Percentiles rank a stretch among this genome's conserved stretches.
These are phyloP conservation scores for Cariama cristata DNA, from an alignment of 2,113 vertebrate species.

Conservation along the genomic window DNA sequence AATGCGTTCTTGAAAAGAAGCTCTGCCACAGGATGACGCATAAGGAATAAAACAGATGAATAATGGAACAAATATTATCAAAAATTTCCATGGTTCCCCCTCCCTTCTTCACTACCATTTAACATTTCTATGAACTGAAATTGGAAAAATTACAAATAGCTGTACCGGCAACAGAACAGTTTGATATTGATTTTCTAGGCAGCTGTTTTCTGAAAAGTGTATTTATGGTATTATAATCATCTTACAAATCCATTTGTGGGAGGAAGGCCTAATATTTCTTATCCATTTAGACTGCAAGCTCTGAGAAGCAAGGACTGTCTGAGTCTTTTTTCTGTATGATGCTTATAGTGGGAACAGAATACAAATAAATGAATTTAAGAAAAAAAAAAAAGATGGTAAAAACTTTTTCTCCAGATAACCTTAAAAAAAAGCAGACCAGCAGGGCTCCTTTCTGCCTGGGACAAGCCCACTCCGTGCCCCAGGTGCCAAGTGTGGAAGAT, in stretches of 20 bases:
- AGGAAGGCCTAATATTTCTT: background rate
- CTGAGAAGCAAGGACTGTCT: background rate
- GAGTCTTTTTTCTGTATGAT: no score
- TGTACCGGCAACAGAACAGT: background rate
- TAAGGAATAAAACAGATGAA: no score
- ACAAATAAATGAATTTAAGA: background rate
- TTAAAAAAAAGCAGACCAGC: background rate
- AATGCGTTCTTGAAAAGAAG: background rate
- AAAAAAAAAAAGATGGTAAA: background rate
- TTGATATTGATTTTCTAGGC: background rate
- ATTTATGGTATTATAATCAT: background rate
- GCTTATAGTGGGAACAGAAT: background rate
- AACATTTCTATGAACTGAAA: background rate
- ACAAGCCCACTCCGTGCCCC: background rate
- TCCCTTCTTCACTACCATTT: background rate
- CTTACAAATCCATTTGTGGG: background rate
- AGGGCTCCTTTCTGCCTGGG: background rate
- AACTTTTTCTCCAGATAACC: background rate
- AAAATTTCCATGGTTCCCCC: background rate
- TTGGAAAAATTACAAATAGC: fast-evolving
- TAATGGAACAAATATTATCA: fast-evolving
- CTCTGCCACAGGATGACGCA: background rate
- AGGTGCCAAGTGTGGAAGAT: background rate
- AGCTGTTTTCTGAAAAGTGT: background rate
- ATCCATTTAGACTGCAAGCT: background rate